These are phyloP conservation scores for Microctenopoma steveboyesi DNA, from an alignment of 2,797 vertebrate species.

Conservation along the genomic window DNA sequence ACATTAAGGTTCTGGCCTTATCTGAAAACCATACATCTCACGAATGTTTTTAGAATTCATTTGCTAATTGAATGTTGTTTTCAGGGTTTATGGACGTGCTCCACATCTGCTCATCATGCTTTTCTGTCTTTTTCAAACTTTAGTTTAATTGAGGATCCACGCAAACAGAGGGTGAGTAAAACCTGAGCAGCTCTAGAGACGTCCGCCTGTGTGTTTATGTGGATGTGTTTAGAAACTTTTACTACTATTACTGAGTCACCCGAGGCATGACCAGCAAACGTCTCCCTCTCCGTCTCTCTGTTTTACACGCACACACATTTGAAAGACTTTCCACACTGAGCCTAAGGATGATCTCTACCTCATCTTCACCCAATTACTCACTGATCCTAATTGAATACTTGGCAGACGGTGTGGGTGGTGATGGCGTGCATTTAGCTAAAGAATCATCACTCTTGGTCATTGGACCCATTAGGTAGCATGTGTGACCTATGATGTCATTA, in stretches of 20 bases:
- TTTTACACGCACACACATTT: slow-evolving; percentile 40
- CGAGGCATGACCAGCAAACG: slow-evolving; percentile 28
- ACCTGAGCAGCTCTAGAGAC: slow-evolving; percentile 29
- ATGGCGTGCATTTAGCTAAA: slow-evolving; percentile 54
- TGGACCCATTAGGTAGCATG: slow-evolving; percentile 60
- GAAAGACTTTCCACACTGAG: slow-evolving; percentile 69
- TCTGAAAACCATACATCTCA: slow-evolving; percentile 24
- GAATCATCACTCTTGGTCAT: slow-evolving; percentile 71
- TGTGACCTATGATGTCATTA: slow-evolving; percentile 74
- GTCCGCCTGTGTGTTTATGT: slow-evolving; percentile 63
- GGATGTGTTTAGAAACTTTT: slow-evolving; percentile 64
- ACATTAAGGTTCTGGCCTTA: slow-evolving; percentile 40
- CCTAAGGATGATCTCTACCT: slow-evolving; percentile 60
- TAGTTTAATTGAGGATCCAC: slow-evolving; percentile 34
- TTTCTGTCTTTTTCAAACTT: slow-evolving; percentile 17
- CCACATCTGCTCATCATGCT: slow-evolving; percentile 8
- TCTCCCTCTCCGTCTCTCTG: slow-evolving; percentile 16
- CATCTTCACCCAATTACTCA: slow-evolving; percentile 80
- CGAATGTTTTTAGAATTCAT: slow-evolving; percentile 1
- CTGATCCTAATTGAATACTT: slow-evolving; percentile 79
- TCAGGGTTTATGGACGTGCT: slow-evolving; percentile 3
- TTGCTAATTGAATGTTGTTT: background rate
- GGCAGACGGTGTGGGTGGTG: slow-evolving; percentile 66
- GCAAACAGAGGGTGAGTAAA: slow-evolving; percentile 35
- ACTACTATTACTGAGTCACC: slow-evolving; percentile 45